Evolutionary conservation across 2,797 vertebrate genomes (phyloP).

Genomic region (Anomalospiza imberbis): DNA sequence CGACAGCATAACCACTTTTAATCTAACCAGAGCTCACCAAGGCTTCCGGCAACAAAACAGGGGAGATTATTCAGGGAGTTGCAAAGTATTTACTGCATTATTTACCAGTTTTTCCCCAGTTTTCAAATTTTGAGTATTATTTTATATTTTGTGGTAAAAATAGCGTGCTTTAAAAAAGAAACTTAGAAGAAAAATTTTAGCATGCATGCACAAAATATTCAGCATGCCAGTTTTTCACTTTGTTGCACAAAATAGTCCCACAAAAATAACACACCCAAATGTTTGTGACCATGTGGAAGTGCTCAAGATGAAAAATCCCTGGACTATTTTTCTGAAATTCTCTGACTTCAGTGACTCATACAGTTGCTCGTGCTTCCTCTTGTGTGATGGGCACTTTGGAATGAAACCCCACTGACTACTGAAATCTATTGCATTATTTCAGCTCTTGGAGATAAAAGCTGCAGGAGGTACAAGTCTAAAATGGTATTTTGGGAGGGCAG

Average conservation of each 20-base stretch:
- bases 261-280: neutral
- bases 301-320: neutral
- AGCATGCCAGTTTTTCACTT: rapidly evolving
- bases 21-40: neutral
- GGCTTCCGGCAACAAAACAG: neutral
- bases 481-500: neutral
- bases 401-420: neutral
- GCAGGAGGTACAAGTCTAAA: neutral
- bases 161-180: neutral
- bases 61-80: neutral
- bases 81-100: neutral
- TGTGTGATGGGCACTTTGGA: neutral
- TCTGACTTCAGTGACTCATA: neutral
- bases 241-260: neutral
- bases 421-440: neutral
- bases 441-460: neutral
- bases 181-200: neutral
- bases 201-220: neutral
- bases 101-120: neutral
- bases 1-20: neutral
- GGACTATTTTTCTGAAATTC: neutral
- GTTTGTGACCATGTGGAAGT: neutral
- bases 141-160: neutral
- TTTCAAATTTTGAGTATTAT: neutral
- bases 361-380: rapidly evolving